phyloP scores from a whole-genome alignment of 2,888 invertebrate species.

The Sphaeridia pumilis region DNA sequence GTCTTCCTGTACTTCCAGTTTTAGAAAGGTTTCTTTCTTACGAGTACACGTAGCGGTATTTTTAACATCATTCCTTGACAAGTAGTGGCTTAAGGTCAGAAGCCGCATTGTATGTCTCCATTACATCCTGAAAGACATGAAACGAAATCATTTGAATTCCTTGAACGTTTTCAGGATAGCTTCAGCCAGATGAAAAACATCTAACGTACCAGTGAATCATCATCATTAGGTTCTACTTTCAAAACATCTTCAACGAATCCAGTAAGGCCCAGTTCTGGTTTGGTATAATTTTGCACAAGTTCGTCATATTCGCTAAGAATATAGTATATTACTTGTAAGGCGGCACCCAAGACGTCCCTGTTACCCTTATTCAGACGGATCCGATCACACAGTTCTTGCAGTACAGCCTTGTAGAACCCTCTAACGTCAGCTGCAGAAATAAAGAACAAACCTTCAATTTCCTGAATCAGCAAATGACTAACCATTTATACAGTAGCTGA shows the following conservation, averaged over 20 bases:
- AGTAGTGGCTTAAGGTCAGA: conserved; percentile 11
- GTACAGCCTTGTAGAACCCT: conserved; percentile 12
- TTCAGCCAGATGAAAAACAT: background rate
- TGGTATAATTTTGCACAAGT: conserved; percentile 9
- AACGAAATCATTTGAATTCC: background rate
- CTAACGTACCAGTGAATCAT: conserved; percentile 10
- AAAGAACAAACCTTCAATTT: background rate
- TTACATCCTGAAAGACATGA: conserved; percentile 1
- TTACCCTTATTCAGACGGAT: conserved; percentile 3
- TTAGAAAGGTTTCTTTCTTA: no score
- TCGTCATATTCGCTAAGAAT: conserved; percentile 12
- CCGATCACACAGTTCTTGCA: conserved; percentile 16
- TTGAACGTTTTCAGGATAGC: background rate
- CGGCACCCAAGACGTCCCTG: conserved; percentile 10
- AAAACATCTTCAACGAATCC: conserved; percentile 11
- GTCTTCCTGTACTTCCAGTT: no score
- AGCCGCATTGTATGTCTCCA: conserved; percentile 17
- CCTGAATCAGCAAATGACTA: background rate
- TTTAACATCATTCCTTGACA: no score
- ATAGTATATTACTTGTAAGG: conserved; percentile 11
- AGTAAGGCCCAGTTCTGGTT: conserved; percentile 11
- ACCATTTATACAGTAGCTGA: background rate
- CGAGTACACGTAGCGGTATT: no score
- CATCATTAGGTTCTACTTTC: conserved; percentile 10
- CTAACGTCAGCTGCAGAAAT: conserved; percentile 3